These are phyloP conservation scores for Pelosia muscerda DNA, from an alignment of 2,888 invertebrate species.

Conservation along the genomic window DNA sequence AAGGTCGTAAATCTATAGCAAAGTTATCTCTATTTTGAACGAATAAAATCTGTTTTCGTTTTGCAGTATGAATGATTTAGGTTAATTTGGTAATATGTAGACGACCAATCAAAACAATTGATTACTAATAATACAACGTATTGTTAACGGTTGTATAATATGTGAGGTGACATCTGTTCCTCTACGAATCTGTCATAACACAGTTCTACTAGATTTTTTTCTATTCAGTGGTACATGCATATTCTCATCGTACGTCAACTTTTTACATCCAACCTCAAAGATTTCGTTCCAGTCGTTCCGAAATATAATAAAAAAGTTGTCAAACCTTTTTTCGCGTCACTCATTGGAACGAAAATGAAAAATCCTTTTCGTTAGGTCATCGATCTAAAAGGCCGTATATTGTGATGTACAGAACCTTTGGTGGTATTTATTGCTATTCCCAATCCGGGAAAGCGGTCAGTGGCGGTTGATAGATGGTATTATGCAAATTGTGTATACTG, in stretches of 20 bases:
- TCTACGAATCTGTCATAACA: no score
- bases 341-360: conserved; percentile 63
- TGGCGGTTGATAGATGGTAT: conserved; percentile 67
- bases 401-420: conserved; percentile 59
- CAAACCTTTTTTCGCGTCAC: conserved; percentile 41
- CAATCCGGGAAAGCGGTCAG: conserved; percentile 66
- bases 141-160: no score
- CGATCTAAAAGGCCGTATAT: conserved; percentile 62
- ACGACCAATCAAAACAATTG: no score
- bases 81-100: no score
- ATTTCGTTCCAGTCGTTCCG: not conserved
- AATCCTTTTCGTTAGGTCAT: conserved; percentile 61
- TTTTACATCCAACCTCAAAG: conserved; percentile 11
- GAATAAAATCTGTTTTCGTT: no score
- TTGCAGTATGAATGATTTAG: no score
- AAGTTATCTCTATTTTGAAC: no score
- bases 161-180: no score
- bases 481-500: conserved; percentile 61
- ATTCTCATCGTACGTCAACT: conserved; percentile 11
- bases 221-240: not conserved
- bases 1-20: no score
- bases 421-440: conserved; percentile 67
- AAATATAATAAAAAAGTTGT: conserved; percentile 49
- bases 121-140: no score
- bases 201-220: no score